A percentile compares a stretch with the other conserved stretches of the same genome.
Evolutionary conservation across 2,113 vertebrate genomes (phyloP).

Genomic region (Brachirus orientalis): DNA sequence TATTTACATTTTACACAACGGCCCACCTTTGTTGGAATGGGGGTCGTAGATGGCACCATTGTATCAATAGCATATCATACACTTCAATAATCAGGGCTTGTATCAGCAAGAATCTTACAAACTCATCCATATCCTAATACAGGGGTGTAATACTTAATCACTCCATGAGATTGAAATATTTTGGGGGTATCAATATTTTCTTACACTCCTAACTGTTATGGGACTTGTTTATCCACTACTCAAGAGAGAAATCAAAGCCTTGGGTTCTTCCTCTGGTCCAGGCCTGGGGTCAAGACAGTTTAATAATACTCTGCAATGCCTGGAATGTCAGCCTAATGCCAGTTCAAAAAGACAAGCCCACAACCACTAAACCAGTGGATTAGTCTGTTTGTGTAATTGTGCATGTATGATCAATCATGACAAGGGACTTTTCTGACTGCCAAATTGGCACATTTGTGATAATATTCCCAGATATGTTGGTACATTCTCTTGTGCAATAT

Average conservation of each 20-base stretch:
- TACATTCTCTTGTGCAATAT: conserved; percentile 6
- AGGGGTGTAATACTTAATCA: no score
- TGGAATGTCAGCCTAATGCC: conserved; percentile 76
- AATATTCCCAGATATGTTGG: conserved; percentile 8
- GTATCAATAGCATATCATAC: not conserved
- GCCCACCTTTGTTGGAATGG: no score
- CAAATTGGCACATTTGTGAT: conserved; percentile 21
- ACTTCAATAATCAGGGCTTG: no score
- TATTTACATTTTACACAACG: no score
- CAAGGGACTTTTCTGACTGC: not conserved
- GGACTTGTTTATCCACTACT: not conserved
- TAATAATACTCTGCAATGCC: conserved; percentile 77
- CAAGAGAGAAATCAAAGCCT: not conserved
- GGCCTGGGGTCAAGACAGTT: conserved; percentile 64
- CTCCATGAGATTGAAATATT: no score
- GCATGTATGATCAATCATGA: conserved; percentile 23
- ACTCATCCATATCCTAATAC: no score
- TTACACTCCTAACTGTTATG: not conserved
- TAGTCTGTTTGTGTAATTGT: conserved; percentile 47
- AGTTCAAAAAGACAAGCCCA: conserved; percentile 61
- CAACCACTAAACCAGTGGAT: conserved; percentile 51
- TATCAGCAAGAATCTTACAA: no score
- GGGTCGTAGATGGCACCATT: not conserved
- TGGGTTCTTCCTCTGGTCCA: conserved; percentile 26
- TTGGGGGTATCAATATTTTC: no score